phyloP scores from a whole-genome alignment of 1,140 invertebrate species.

The Odontomachus brunneus region DNA sequence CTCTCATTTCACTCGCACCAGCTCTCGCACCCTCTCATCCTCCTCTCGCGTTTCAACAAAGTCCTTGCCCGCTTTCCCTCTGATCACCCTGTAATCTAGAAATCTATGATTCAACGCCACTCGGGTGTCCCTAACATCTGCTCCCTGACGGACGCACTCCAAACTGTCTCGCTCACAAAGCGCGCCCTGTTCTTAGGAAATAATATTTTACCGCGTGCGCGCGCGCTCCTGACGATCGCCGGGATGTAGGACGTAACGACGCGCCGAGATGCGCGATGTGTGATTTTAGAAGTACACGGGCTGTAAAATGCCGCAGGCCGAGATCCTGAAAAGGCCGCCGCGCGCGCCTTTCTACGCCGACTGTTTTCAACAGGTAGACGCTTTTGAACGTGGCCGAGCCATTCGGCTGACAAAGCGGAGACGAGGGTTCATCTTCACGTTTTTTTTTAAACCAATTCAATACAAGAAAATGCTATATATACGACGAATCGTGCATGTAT shows the following conservation, averaged over 20 bases:
- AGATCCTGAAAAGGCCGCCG: constrained; percentile 7
- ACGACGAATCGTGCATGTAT: background rate
- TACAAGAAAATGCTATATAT: background rate
- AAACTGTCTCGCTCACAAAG: constrained; percentile 72
- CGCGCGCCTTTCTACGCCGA: constrained; percentile 19
- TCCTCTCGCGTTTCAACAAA: constrained; percentile 67
- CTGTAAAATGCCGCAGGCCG: constrained; percentile 22
- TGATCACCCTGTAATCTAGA: constrained; percentile 76
- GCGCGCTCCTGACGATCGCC: background rate
- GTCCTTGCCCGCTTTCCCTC: constrained; percentile 67
- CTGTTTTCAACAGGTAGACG: constrained; percentile 49
- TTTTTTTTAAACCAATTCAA: background rate
- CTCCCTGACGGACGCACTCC: constrained; percentile 70
- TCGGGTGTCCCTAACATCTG: constrained; percentile 79
- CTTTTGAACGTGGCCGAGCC: constrained; percentile 10
- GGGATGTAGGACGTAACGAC: no score
- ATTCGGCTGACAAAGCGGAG: constrained; percentile 3
- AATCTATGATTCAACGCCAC: constrained; percentile 80
- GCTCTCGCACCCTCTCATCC: constrained; percentile 37
- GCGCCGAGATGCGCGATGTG: background rate
- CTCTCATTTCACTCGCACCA: constrained; percentile 45
- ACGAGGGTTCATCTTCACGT: background rate
- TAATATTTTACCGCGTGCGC: constrained; percentile 69
- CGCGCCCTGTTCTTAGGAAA: constrained; percentile 67
- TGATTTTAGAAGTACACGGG: background rate